Base-by-base conservation (phyloP, 2,888 invertebrate genomes). In the Meghimatium bilineatum region DNA sequence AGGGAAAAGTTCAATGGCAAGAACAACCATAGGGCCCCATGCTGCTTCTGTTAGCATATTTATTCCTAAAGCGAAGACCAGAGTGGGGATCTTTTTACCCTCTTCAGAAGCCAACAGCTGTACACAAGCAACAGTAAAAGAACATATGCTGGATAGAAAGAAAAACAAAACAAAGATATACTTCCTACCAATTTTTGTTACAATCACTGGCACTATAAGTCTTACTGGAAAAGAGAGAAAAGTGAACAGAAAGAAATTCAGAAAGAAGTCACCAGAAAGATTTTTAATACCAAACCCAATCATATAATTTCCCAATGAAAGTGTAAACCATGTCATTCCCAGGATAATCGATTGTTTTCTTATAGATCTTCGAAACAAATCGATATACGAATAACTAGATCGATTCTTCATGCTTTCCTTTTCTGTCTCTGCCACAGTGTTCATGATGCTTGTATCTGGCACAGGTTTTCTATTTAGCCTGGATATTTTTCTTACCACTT, bases 181-280 rank as follows among this genome's bases (percentile, higher is more conserved):
- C 26, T 38, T 71, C 38, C 38, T 71, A 23, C 71, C 71, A 23
- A 38, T 1, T 71, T 23, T 71, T 6, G 36, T 26, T 23, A 26
- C 20, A 38, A 71, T 36, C 1, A 38, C 3, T 12, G 26, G 3
- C 1, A 26, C 36, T 23, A 38, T 23, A 23, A 38, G 20, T 71
- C 71, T 71, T 10, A n/a, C 23, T 20, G 71, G 71, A 26, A 71
- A 20, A 1, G 71, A 38, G 3, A 71, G 3, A 6, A 23, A 38
- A 6, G 75, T 44, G 67, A 87, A 86, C 12, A 89, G 80, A 63
- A 88, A 87, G 38, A 89, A 75, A 71, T 89, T 89, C 36, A 89
- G n/a, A 77, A 88, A 87, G n/a, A 79, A 79, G 80, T 87, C 76
- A 10, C 89, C 89, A 14, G 87, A 84, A 38, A 89, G 84, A 49